Evolutionary conservation across 2,797 vertebrate species (phyloP).

Genomic region (Ambastaia sidthimunki): DNA sequence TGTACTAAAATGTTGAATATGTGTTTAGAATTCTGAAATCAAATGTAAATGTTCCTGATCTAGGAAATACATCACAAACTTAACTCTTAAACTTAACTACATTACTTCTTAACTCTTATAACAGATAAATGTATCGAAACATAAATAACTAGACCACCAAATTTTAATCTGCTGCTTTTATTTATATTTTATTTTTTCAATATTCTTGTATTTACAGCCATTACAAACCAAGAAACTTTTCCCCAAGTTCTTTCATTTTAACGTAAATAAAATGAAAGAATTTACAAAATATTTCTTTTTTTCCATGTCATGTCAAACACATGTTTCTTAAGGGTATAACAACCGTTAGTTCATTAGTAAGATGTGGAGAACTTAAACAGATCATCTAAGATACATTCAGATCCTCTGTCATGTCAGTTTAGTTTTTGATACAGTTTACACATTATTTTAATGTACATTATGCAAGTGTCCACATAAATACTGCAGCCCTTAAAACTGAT

Average conservation of each 20-base stretch:
- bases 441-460: slow-evolving; percentile 16
- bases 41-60: too few species aligned
- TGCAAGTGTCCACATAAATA: background rate
- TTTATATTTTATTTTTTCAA: slow-evolving; percentile 15
- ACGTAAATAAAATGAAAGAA: slow-evolving; percentile 62
- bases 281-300: slow-evolving; percentile 36
- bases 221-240: slow-evolving; percentile 39
- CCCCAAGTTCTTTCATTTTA: slow-evolving; percentile 62
- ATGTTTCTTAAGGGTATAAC: slow-evolving; percentile 42
- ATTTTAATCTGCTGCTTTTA: slow-evolving; percentile 9
- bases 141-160: background rate
- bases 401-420: too few species aligned
- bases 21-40: too few species aligned
- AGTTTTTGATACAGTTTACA: slow-evolving; percentile 27
- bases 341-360: slow-evolving; percentile 25
- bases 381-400: background rate
- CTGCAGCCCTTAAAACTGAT: slow-evolving; percentile 25
- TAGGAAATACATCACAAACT: too few species aligned
- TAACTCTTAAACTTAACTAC: too few species aligned
- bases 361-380: background rate
- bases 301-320: slow-evolving; percentile 66
- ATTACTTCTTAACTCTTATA: too few species aligned
- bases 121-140: too few species aligned
- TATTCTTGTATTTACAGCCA: slow-evolving; percentile 34
- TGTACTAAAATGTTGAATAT: too few species aligned